A percentile compares a stretch with the other conserved stretches of the same genome.
Conservation (phyloP, 2,113 vertebrate genomes). For the Chlorodrepanis virens region DNA sequence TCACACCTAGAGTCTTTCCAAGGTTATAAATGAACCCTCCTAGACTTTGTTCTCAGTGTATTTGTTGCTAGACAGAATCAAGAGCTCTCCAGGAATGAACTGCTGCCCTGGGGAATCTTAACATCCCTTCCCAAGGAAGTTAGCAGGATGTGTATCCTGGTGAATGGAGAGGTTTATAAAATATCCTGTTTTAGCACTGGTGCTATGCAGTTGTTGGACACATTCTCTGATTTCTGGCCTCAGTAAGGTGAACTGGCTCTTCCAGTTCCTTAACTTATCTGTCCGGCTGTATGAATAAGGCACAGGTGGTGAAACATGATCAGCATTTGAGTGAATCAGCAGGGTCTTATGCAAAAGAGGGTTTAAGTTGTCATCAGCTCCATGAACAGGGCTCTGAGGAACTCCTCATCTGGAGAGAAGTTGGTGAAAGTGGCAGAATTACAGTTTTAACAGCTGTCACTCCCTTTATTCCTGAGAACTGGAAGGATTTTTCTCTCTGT, state of each 20-base stretch:
- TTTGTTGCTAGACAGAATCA: not conserved
- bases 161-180: not conserved
- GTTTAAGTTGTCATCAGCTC: not conserved
- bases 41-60: not conserved
- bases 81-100: not conserved
- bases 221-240: not conserved
- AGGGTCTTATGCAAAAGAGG: not conserved
- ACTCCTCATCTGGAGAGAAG: not conserved
- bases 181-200: not conserved
- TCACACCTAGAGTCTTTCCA: not conserved
- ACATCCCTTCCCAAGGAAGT: not conserved
- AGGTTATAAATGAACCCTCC: not conserved
- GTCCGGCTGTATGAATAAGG: not conserved
- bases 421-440: not conserved
- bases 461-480: not conserved
- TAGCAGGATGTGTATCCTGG: not conserved
- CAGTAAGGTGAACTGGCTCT: not conserved
- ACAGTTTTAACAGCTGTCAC: not conserved
- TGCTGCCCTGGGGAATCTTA: not conserved
- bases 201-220: not conserved
- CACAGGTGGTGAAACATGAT: not conserved
- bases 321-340: not conserved
- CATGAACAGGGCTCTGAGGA: rapidly evolving
- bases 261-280: not conserved
- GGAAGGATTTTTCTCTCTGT: not conserved